phyloP scores from a whole-genome alignment of 2,113 vertebrate genomes.

The Caloenas nicobarica region DNA sequence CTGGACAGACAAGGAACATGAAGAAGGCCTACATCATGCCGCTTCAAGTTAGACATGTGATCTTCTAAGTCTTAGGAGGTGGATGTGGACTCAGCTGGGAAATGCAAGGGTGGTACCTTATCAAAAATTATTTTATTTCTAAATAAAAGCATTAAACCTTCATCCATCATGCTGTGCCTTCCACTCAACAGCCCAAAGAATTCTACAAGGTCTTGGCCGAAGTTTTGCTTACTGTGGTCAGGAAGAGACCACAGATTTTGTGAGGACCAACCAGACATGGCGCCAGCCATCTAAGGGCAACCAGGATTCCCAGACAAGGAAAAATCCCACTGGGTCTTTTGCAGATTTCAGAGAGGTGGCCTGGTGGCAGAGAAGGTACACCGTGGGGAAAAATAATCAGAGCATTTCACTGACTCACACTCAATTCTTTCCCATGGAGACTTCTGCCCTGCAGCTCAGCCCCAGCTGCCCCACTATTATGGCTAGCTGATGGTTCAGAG shows the following conservation, averaged over 20 bases:
- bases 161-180: not conserved
- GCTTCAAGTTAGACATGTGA: not conserved
- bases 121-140: not conserved
- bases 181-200: not conserved
- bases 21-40: not conserved
- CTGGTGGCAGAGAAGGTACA: not conserved
- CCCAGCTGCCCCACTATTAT: not conserved
- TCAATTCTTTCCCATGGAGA: not conserved
- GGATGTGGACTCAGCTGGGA: not conserved
- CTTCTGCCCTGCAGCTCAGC: not conserved
- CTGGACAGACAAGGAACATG: not conserved
- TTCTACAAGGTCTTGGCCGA: not conserved
- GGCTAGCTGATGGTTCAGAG: not conserved
- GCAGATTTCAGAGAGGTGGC: not conserved
- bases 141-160: not conserved
- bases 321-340: not conserved
- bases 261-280: accelerated
- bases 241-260: not conserved
- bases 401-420: not conserved
- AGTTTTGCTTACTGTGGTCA: not conserved
- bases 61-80: not conserved
- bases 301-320: not conserved
- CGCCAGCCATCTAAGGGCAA: not conserved
- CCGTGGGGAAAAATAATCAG: not conserved
- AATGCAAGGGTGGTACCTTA: not conserved